These are phyloP conservation scores for Caradrina kadenii DNA, from an alignment of 2,888 invertebrate species.

Conservation along the genomic window DNA sequence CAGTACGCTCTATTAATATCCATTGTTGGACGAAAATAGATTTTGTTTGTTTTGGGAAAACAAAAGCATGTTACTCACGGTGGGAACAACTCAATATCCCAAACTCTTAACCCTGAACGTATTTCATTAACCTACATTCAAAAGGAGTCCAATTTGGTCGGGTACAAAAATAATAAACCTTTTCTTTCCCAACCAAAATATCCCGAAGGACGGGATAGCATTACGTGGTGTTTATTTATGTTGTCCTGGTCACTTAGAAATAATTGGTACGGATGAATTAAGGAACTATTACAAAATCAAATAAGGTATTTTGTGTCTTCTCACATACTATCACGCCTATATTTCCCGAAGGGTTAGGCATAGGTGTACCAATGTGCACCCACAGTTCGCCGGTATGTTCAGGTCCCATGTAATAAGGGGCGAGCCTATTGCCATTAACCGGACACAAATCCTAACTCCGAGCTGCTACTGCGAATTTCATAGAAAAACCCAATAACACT, in stretches of 20 bases:
- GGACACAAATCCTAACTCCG: too few species aligned
- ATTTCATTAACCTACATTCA: constrained; percentile 48
- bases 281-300: not conserved
- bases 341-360: too few species aligned
- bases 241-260: constrained; percentile 27
- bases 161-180: constrained; percentile 31
- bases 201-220: constrained; percentile 18
- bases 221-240: constrained; percentile 31
- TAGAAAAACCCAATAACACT: too few species aligned
- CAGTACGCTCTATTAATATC: not conserved
- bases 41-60: constrained; percentile 7
- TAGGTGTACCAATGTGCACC: too few species aligned
- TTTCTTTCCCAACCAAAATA: constrained; percentile 17
- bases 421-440: too few species aligned
- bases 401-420: too few species aligned
- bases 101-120: constrained; percentile 16
- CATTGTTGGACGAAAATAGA: constrained; percentile 27
- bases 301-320: too few species aligned
- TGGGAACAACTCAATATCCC: constrained; percentile 11
- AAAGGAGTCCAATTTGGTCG: constrained; percentile 12
- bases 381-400: too few species aligned
- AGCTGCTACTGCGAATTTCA: too few species aligned
- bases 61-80: constrained; percentile 14
- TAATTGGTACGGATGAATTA: constrained; percentile 22
- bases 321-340: too few species aligned